Base-by-base conservation (phyloP, 2,888 invertebrate species). In the Epirrhoe alternata region DNA sequence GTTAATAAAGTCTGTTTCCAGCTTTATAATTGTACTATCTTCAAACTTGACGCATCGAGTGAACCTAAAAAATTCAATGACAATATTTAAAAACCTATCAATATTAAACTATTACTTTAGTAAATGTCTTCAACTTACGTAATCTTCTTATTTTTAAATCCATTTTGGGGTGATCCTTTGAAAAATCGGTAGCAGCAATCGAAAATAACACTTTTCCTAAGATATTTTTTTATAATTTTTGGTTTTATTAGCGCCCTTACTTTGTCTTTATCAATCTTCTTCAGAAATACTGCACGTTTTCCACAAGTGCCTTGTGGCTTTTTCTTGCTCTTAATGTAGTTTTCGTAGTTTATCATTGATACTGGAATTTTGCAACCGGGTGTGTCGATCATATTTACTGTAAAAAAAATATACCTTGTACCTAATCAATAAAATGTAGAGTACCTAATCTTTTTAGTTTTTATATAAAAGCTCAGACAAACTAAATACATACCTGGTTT, bases 321-420 rank as follows among this genome's bases (percentile, higher is more conserved):
- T 65, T 72, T 77, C 30, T 49, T 58, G 42, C 71, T 73, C 61
- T 64, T 72, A 8, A 75, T 49, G 50, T 75, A 53, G 62, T 79
- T 83, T 56, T 69, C 69, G 61, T 86, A 90, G 33, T 82, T 63
- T 6, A 88, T 70, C 69, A 82, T 71, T 14, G 73, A 64, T 50
- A 84, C 35, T 1, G 91, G 92, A 66, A 92, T 91, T 79, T 85
- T 79, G 70, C 92, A 91, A 1, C 90, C 90, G 1, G 78, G 76
- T 7, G 88, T 90, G 51, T 86, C 69, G 53, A 92, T 70, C 77
- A 86, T 77, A 54, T 76, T 74, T 12, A 64, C 88, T 89, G 79
- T 69, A 82, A 86, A 33, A 54, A 2, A 24, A 24, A 3, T 24
- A 24, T 24, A 58, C 62, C 42, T 42, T 58, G 59, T 47, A 49